These are phyloP conservation scores for Onychomys leucogaster DNA, from an alignment of 2,797 vertebrate genomes.

Conservation along the genomic window DNA sequence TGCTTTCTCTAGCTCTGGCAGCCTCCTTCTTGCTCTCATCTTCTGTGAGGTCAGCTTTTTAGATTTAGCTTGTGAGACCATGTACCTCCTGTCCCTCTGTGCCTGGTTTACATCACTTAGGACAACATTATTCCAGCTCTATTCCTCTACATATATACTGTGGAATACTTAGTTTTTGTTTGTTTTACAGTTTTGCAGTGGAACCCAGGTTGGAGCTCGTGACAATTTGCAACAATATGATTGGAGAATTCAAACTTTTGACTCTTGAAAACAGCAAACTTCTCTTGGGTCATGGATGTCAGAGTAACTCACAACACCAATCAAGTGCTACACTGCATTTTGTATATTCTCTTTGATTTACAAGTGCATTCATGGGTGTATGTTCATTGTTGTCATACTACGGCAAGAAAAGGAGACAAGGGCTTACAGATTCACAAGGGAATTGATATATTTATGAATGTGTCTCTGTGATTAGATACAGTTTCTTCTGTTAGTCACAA, in stretches of 20 bases:
- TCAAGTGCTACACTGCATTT: not conserved
- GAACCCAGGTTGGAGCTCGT: not conserved
- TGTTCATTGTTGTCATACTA: not conserved
- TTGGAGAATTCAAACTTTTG: not conserved
- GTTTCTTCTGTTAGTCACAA: not conserved
- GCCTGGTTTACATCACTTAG: not conserved
- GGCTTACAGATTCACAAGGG: not conserved
- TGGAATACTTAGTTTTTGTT: not conserved
- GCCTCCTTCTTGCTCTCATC: not conserved
- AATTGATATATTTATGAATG: not conserved
- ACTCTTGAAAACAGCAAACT: not conserved
- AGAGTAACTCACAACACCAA: not conserved
- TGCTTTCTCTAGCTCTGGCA: not conserved
- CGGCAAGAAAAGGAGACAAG: not conserved
- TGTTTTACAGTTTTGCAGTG: not conserved
- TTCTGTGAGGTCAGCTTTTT: not conserved
- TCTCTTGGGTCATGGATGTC: not conserved
- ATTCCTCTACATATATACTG: not conserved
- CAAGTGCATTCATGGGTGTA: not conserved
- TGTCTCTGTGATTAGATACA: not conserved
- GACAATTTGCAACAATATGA: not conserved
- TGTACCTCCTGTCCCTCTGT: too few relatives aligned
- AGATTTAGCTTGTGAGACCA: not conserved
- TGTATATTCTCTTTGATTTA: not conserved
- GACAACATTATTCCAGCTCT: not conserved